These are phyloP conservation scores for Trichonephila inaurata DNA, from an alignment of 1,140 invertebrate genomes.

Conservation along the genomic window DNA sequence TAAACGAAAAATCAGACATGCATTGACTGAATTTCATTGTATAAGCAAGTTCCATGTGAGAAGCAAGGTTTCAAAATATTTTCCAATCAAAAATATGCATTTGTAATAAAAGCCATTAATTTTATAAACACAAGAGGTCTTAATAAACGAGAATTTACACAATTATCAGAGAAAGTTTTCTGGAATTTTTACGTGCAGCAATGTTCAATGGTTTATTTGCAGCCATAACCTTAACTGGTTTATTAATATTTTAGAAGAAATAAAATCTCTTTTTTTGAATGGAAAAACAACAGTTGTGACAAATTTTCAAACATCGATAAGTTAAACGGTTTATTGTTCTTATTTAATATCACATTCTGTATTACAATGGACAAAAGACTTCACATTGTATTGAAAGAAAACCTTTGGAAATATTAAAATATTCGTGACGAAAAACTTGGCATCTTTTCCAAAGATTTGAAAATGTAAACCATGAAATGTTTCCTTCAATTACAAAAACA, in stretches of 20 bases:
- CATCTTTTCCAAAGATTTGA: not conserved
- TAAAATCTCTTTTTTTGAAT: not conserved
- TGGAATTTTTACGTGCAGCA: not conserved
- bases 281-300: not conserved
- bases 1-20: too few species aligned
- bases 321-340: not conserved
- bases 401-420: not conserved
- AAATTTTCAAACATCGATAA: not conserved
- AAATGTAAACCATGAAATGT: not conserved
- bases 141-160: not conserved
- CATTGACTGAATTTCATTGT: too few species aligned
- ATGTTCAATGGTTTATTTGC: not conserved
- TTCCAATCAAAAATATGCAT: too few species aligned
- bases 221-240: not conserved
- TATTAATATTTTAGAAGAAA: not conserved
- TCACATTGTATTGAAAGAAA: not conserved
- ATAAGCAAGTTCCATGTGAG: too few species aligned
- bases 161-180: not conserved
- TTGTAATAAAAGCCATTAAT: too few species aligned
- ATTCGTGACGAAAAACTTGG: not conserved
- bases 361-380: not conserved
- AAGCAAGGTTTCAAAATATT: too few species aligned
- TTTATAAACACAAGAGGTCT: not conserved
- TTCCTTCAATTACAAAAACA: not conserved
- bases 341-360: not conserved